A percentile compares a stretch with the other conserved stretches of the same genome.
Conservation (phyloP, 2,113 vertebrate genomes). For the Sinocyclocheilus anophthalmus region DNA sequence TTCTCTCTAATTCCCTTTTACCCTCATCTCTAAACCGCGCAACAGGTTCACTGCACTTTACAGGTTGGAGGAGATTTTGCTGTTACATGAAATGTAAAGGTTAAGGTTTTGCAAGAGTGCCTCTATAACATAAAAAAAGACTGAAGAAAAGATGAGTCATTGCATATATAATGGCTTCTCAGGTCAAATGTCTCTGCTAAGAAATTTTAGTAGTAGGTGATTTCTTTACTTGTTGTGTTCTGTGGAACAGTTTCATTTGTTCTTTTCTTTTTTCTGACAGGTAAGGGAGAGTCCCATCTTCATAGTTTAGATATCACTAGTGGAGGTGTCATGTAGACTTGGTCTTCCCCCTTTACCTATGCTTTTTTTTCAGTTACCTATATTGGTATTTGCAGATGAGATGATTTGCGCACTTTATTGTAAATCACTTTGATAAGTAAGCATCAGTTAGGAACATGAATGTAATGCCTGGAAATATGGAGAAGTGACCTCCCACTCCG, state of each 20-base stretch:
- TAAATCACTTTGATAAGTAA: neutral
- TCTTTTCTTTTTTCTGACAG: conserved; percentile 33
- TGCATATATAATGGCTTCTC: conserved; percentile 11
- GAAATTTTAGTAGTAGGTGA: neutral
- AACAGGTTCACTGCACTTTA: conserved; percentile 8
- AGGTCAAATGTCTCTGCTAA: conserved; percentile 12
- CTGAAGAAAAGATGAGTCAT: conserved; percentile 48
- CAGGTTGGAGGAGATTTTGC: neutral
- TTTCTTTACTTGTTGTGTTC: conserved; percentile 30
- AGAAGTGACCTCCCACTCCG: neutral
- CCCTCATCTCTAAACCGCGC: conserved; percentile 8
- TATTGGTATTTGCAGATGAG: neutral
- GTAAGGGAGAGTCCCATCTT: conserved; percentile 44
- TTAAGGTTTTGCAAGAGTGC: conserved; percentile 11
- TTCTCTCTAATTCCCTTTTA: neutral
- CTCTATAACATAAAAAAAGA: conserved; percentile 8
- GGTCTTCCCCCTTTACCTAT: conserved; percentile 33
- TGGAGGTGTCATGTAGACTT: neutral
- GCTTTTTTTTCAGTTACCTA: conserved; percentile 7
- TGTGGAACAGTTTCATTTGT: conserved; percentile 46
- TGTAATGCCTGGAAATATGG: neutral
- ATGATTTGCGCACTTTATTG: neutral
- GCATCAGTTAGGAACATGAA: conserved; percentile 14
- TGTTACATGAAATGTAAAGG: conserved; percentile 40
- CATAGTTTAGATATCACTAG: neutral